Evolutionary conservation across 2,888 invertebrate species (phyloP), one percentile per base, ranked within the genome.

Genomic region (Galeopsomyia nigrocyanea): DNA sequence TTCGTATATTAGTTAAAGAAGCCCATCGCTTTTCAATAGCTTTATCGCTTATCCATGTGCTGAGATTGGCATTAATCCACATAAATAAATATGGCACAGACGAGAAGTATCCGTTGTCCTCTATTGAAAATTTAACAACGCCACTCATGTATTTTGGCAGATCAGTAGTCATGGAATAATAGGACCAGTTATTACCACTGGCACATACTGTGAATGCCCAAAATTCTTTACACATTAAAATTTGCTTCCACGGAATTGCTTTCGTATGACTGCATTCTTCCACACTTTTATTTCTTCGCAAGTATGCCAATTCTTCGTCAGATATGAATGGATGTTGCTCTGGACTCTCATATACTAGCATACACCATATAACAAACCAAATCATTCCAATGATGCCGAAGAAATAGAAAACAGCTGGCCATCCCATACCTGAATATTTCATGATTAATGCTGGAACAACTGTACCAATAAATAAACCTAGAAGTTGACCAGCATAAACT

Each of bases 381-480:
- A 92, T 61, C 14, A 92, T 86, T 31, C 92, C 93, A 19, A 92
- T 80, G 16, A 89, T 89, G 46, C 94, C 94, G 81, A 94, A 94
- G 57, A 93, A 87, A 80, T 94, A 94, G 86, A 94, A 94, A 7
- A 93, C 93, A 0, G 91, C 89, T 31, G 90, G 88, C 93, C 93
- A 94, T 60, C 91, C 90, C 1, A 67, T 87, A n/a, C 90, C 90
- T 6, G 78, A 77, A 61, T 89, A 87, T 76, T 90, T 88, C 71
- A 93, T 89, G 9, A 93, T 86, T 22, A 91, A 84, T 1, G 93
- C 93, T 6, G 92, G 92, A 7, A 92, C 78, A 0, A 88, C 81
- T 75, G 89, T 90, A 13, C 90, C 90, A 13, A 90, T 90, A 66
- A 90, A 83, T 49, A 22, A 9, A 26, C 58, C 58, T 9, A 16